Conservation (phyloP, 2,888 invertebrate genomes). For the Masnerella sp. region DNA sequence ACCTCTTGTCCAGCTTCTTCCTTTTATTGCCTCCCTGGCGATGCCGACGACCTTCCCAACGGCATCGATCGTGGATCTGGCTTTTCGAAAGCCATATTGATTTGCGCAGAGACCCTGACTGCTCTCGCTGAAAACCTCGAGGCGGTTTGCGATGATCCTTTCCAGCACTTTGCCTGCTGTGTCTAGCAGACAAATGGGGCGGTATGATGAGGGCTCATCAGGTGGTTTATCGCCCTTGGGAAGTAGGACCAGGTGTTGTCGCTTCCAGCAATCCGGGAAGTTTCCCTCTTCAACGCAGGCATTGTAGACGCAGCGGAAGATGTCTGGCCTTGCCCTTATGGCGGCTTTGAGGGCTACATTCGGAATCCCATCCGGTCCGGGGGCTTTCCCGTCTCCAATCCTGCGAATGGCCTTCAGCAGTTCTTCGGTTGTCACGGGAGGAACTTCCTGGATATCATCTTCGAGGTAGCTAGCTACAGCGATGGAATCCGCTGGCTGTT, state of each 20-base stretch:
- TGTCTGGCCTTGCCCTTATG: conserved; percentile 6
- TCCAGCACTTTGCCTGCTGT: conserved; percentile 30
- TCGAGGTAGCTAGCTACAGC: background rate
- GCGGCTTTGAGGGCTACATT: conserved; percentile 41
- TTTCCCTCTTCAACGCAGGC: conserved; percentile 25
- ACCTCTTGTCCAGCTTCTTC: conserved; percentile 27
- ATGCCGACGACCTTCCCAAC: conserved; percentile 35
- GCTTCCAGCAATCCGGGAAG: conserved; percentile 37
- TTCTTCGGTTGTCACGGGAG: conserved; percentile 41
- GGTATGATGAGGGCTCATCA: background rate
- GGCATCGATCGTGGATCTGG: conserved; percentile 48
- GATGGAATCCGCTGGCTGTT: conserved; percentile 32
- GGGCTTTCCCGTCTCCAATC: conserved; percentile 15
- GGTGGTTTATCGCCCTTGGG: conserved; percentile 4
- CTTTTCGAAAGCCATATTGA: conserved; percentile 56
- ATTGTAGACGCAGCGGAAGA: conserved; percentile 10
- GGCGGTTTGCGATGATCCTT: conserved; percentile 11
- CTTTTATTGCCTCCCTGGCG: conserved; percentile 31
- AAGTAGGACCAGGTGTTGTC: conserved; percentile 25
- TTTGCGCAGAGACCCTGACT: conserved; percentile 24
- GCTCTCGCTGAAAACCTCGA: conserved; percentile 22
- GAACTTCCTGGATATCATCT: conserved; percentile 16
- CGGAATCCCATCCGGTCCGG: background rate
- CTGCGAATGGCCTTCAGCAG: conserved; percentile 35
- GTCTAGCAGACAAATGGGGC: conserved; percentile 24